A percentile compares a stretch with the other conserved stretches of the same genome.
phyloP scores from a whole-genome alignment of 2,797 vertebrate genomes.

The Sebastes glaucus region DNA sequence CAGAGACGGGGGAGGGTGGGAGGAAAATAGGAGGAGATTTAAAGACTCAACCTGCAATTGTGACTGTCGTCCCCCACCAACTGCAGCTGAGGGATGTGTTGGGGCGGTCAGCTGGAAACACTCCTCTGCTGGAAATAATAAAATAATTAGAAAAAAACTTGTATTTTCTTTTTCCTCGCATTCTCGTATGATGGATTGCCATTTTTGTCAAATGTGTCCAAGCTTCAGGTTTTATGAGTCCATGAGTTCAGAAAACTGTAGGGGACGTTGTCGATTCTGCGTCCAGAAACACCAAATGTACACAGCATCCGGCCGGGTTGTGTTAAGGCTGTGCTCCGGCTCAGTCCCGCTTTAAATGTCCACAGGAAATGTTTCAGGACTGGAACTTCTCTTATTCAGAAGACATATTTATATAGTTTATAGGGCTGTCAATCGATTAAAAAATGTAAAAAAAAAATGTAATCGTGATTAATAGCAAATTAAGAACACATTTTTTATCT shows the following conservation, averaged over 20 bases:
- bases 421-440: no score
- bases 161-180: not conserved
- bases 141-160: not conserved
- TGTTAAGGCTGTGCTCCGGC: not conserved
- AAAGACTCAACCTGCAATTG: not conserved
- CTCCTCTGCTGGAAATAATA: not conserved
- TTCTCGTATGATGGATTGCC: not conserved
- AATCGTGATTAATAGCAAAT: no score
- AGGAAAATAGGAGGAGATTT: not conserved
- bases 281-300: not conserved
- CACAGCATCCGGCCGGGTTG: not conserved
- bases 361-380: no score
- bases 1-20: not conserved
- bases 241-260: not conserved
- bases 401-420: no score
- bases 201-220: not conserved
- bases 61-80: not conserved
- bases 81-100: not conserved
- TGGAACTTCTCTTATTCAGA: no score
- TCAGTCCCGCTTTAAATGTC: not conserved
- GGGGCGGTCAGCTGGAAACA: not conserved
- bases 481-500: no score
- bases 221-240: not conserved
- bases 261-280: no score
- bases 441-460: no score